Conservation (phyloP, 2,797 vertebrate genomes). For the Babyrousa celebensis region DNA sequence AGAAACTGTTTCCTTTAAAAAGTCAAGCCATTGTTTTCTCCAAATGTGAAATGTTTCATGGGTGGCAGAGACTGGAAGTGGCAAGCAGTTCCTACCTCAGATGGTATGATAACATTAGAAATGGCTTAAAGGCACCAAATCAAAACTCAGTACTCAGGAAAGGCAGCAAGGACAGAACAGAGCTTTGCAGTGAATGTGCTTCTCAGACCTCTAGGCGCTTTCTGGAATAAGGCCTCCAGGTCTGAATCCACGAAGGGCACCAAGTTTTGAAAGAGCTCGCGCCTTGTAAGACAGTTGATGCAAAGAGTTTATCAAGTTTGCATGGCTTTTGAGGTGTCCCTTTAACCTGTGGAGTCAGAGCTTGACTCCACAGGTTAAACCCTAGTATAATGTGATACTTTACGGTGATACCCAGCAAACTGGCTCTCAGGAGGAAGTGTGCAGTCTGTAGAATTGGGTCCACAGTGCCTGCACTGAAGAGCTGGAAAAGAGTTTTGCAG, state of each 20-base stretch:
- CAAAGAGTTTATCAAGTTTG: not conserved
- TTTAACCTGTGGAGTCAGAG: not conserved
- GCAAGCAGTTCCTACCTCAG: conserved; percentile 22
- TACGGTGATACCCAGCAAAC: not conserved
- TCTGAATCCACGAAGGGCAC: not conserved
- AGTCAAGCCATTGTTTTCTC: conserved; percentile 34
- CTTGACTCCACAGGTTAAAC: not conserved
- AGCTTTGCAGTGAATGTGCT: conserved; percentile 95
- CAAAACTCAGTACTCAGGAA: conserved; percentile 23
- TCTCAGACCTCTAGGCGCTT: not conserved
- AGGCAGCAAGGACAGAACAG: conserved; percentile 76
- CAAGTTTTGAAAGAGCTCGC: not conserved
- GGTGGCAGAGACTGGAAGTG: conserved; percentile 43
- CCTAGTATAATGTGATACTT: not conserved
- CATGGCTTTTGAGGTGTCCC: not conserved
- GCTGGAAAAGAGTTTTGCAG: conserved; percentile 94
- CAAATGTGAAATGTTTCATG: not conserved
- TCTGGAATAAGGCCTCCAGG: not conserved
- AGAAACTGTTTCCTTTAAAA: conserved; percentile 25
- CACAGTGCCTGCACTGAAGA: not conserved
- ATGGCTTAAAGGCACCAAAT: not conserved
- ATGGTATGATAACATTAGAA: not conserved
- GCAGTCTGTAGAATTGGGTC: not conserved
- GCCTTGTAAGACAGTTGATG: not conserved
- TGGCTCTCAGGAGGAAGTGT: not conserved